Base-by-base conservation (phyloP, 30 jellyfish, hydroid and myxozoan species). In the Aurelia aurita complex sp. Pacific region DNA sequence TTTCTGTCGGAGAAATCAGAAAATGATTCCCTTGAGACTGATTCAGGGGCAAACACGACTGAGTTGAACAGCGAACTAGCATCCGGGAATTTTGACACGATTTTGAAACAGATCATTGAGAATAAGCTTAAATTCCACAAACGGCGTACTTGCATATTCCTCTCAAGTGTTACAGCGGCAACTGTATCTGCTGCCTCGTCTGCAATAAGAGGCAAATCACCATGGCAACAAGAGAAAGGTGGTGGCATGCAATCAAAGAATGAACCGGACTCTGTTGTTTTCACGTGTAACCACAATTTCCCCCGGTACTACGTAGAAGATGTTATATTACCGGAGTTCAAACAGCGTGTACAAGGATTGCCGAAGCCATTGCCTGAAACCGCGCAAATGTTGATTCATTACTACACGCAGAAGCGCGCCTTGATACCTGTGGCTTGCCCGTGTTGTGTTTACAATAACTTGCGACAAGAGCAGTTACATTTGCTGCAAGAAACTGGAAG, bases 111-210 rank as follows among this genome's bases (percentile, higher is more conserved):
- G 74, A 76, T 85, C 0, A 65, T 94, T n/a, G 97, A 81, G 18
- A 95, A 89, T 88, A 80, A 89, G 52, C 87, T 86, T 38, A 94
- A 89, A 64, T 69, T 80, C 43, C 92, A 85, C 32, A 78, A 77
- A 33, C 66, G 81, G 4, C 89, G 83, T 3, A 83, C 85, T 54
- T 68, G 88, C 84, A 88, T 94, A 8, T 89, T 62, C 46, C 88
- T 94, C 16, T 89, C 99, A 43, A 89, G 96, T 73, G 99, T 97
- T 54, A 92, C 93, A n/a, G 97, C 97, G 6, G 92, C 99, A n/a
- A 94, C 97, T 4, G 91, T 94, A 4, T 96, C 99, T 1, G 99
- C 97, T 0, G 97, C 99, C 85, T 85, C 99, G 29, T 79, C 96
- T 10, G 96, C 92, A 34, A 65, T 73, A 29, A 87, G 90, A 80